Conservation (phyloP, 2,888 invertebrate species). For the Eupeodes luniger region DNA sequence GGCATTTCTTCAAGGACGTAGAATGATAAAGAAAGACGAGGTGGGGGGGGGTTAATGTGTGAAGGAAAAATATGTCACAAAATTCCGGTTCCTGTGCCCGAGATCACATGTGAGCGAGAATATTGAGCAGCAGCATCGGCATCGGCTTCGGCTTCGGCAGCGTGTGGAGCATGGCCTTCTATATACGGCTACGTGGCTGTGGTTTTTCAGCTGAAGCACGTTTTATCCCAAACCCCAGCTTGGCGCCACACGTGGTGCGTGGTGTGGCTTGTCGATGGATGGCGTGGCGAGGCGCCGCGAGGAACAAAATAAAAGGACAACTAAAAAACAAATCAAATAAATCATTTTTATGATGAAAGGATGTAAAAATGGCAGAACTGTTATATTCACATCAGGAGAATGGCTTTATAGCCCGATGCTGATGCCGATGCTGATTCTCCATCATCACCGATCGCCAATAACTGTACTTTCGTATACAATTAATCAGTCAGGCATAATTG, state of each 20-base stretch:
- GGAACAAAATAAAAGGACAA: background rate
- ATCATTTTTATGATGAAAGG: constrained; percentile 39
- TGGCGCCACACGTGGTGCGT: background rate
- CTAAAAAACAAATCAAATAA: constrained; percentile 61
- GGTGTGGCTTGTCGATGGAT: background rate
- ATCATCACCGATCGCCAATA: constrained; percentile 25
- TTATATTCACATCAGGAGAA: background rate
- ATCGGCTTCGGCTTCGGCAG: background rate
- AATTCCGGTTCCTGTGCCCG: constrained; percentile 25
- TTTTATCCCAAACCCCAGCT: constrained; percentile 1
- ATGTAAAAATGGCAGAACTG: constrained; percentile 29
- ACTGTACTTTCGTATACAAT: constrained; percentile 58
- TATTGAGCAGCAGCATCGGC: too few relatives aligned
- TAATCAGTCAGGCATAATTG: constrained; percentile 73
- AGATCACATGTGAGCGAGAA: background rate
- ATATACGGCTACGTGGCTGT: constrained; percentile 49
- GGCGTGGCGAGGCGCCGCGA: background rate
- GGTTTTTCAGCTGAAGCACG: constrained; percentile 29
- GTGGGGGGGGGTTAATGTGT: background rate
- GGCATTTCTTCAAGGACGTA: background rate
- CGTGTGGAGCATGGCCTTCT: background rate
- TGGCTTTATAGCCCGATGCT: background rate
- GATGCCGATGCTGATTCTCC: background rate
- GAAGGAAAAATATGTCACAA: constrained; percentile 28
- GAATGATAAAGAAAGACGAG: too few relatives aligned